Evolutionary conservation across 2,888 invertebrate species (phyloP).

Genomic region (Ennomos quercinarius): DNA sequence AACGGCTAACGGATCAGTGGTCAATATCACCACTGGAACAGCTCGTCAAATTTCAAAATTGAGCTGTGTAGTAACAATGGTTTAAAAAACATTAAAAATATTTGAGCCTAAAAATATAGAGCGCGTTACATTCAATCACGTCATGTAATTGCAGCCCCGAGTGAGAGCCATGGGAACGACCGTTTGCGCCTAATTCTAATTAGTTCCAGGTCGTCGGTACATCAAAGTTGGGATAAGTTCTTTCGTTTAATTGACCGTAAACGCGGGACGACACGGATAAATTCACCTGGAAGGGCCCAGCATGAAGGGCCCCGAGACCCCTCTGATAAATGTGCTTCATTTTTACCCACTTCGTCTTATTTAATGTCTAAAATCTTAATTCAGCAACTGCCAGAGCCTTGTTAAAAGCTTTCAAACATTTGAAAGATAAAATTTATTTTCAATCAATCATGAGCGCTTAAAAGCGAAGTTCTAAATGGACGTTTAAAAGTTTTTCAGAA

Average conservation of each 20-base stretch:
- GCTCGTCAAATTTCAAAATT: too few relatives aligned
- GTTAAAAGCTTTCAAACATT: slow-evolving; percentile 30
- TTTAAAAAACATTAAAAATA: too few relatives aligned
- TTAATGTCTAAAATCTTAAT: slow-evolving; percentile 38
- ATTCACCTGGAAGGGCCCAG: slow-evolving; percentile 57
- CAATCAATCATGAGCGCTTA: slow-evolving; percentile 24
- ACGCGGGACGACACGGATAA: slow-evolving; percentile 60
- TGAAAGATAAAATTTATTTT: slow-evolving; percentile 28
- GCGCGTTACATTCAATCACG: slow-evolving; percentile 8
- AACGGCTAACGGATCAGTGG: too few relatives aligned
- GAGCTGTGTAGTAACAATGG: too few relatives aligned
- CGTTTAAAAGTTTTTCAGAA: slow-evolving; percentile 23
- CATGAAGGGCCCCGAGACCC: slow-evolving; percentile 43
- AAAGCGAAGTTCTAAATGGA: slow-evolving; percentile 26
- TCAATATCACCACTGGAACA: too few relatives aligned
- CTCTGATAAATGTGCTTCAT: slow-evolving; percentile 48
- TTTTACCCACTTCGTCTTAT: slow-evolving; percentile 44
- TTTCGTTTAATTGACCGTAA: slow-evolving; percentile 77
- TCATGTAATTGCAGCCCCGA: slow-evolving; percentile 17
- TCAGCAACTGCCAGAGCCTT: slow-evolving; percentile 26
- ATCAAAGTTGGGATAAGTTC: slow-evolving; percentile 74
- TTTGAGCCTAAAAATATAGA: neutral
- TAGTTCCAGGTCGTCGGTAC: slow-evolving; percentile 74
- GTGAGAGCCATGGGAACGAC: slow-evolving; percentile 43
- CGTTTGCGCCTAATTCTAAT: slow-evolving; percentile 75